Evolutionary conservation across 2,797 vertebrate genomes (phyloP).

Genomic region (Karalla daura): DNA sequence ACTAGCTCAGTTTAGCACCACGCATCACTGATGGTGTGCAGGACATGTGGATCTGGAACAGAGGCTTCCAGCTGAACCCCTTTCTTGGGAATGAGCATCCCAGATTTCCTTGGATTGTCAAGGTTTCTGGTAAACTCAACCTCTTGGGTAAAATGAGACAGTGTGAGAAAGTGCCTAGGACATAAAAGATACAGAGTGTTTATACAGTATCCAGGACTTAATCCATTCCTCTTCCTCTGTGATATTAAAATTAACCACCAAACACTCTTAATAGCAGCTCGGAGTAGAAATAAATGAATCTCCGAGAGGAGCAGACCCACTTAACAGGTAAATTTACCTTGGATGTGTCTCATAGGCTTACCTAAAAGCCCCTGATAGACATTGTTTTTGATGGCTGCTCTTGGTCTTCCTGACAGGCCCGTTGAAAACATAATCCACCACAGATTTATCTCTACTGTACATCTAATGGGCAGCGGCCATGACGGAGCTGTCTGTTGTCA

Average conservation of each 20-base stretch:
- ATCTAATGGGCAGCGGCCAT: slow-evolving; percentile 49
- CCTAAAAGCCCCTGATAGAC: slow-evolving; percentile 51
- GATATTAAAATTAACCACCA: slow-evolving; percentile 22
- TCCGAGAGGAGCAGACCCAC: slow-evolving; percentile 30
- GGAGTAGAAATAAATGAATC: slow-evolving; percentile 45
- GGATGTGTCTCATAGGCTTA: slow-evolving; percentile 28
- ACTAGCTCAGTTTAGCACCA: too few relatives aligned
- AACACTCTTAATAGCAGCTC: slow-evolving; percentile 8
- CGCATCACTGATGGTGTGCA: too few relatives aligned
- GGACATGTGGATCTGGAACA: too few relatives aligned
- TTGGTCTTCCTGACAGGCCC: slow-evolving; percentile 51
- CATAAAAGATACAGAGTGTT: neutral
- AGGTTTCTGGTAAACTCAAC: neutral
- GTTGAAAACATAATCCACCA: slow-evolving; percentile 44
- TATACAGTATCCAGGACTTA: slow-evolving; percentile 12
- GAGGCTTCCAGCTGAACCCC: too few relatives aligned
- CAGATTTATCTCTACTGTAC: slow-evolving; percentile 46
- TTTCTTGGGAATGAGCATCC: too few relatives aligned
- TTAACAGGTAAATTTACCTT: slow-evolving; percentile 46
- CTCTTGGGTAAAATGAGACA: neutral
- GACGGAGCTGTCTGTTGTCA: slow-evolving; percentile 24
- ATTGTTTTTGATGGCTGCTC: slow-evolving; percentile 39
- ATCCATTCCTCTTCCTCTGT: slow-evolving; percentile 20
- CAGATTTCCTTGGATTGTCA: too few relatives aligned
- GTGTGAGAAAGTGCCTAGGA: slow-evolving; percentile 9